Percentiles rank a stretch among this genome's conserved stretches.
Conservation (phyloP, 2,888 invertebrate genomes). For the Nudaria mundana region DNA sequence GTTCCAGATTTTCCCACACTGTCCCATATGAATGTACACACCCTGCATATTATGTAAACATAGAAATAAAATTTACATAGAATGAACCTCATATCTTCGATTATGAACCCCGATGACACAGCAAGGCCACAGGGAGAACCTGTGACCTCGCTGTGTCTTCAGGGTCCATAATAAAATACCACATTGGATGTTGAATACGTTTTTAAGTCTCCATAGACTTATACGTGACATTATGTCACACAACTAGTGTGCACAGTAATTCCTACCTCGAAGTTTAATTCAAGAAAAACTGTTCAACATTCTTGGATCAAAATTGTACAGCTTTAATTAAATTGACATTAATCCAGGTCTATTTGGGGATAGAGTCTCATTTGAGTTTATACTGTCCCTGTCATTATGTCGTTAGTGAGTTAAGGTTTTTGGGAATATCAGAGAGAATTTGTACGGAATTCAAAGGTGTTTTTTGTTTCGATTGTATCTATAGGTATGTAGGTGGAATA, state of each 20-base stretch:
- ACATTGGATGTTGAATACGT: too few species aligned
- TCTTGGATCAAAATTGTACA: conserved; percentile 68
- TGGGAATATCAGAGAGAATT: conserved; percentile 53
- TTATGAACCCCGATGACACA: too few species aligned
- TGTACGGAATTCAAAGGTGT: conserved; percentile 46
- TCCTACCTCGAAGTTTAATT: conserved; percentile 22
- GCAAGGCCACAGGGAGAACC: too few species aligned
- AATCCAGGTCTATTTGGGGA: conserved; percentile 68
- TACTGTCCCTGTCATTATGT: conserved; percentile 73
- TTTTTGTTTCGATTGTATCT: conserved; percentile 18
- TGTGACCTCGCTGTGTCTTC: too few species aligned
- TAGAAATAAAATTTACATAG: too few species aligned
- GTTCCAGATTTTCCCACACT: too few species aligned
- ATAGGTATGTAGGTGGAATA: conserved; percentile 1
- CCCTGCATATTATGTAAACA: too few species aligned
- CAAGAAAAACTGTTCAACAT: conserved; percentile 26
- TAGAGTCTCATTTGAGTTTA: conserved; percentile 58
- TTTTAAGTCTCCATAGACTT: too few species aligned
- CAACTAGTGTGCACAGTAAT: not conserved
- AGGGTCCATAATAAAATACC: too few species aligned
- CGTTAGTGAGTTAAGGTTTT: conserved; percentile 68
- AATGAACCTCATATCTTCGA: too few species aligned
- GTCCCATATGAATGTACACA: too few species aligned
- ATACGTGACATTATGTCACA: too few species aligned
- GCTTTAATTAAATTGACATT: conserved; percentile 80